Evolutionary conservation across 2,888 invertebrate species (phyloP), one percentile per base, ranked within the genome.

Genomic region (Leptopilina drosophilae): DNA sequence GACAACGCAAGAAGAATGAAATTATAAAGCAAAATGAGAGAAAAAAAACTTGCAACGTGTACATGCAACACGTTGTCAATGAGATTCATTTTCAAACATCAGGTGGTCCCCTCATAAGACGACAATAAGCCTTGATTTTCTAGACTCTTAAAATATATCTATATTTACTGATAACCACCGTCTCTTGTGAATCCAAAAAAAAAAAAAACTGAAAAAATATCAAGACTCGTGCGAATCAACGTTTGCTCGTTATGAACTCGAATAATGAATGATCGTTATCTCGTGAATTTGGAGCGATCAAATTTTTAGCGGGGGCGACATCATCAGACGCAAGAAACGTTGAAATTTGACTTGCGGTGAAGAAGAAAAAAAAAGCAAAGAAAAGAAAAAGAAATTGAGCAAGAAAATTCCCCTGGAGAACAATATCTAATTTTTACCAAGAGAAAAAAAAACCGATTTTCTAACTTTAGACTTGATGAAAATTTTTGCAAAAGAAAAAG

Each of bases 241-340:
- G 73, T 73, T 62, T 5, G 82, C 83, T 86, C 84, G 83, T 86
- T 86, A 86, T 77, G 76, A 78, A 67, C 62, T 62, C 77, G 83
- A 83, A 79, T 80, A 82, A 83, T 84, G 82, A 85, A 86, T 86
- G 85, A 85, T 86, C 86, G 83, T 86, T 85, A 86, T 77, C 77
- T 78, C 78, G 79, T 76, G 85, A 86, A 83, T 86, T 82, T 86
- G 77, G 82, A 85, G 53, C 82, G 76, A 53, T 33, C 33, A 40
- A n/a, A 40, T 56, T n/a, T 15, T 20, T 6, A 20, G 62, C 46
- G 64, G 14, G 15, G 26, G 26, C 14, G 49, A 15, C 14, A 26
- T 6, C 6, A 76, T 42, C 7, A 62, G 62, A 20, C 62, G 20
- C 20, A 20, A 12, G n/a, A 15, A 62, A 62, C 42, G 42, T 42